Evolutionary conservation across 2,888 invertebrate genomes (phyloP), one percentile per base, ranked within the genome.

Genomic region (Trypoxylon attenuatum): DNA sequence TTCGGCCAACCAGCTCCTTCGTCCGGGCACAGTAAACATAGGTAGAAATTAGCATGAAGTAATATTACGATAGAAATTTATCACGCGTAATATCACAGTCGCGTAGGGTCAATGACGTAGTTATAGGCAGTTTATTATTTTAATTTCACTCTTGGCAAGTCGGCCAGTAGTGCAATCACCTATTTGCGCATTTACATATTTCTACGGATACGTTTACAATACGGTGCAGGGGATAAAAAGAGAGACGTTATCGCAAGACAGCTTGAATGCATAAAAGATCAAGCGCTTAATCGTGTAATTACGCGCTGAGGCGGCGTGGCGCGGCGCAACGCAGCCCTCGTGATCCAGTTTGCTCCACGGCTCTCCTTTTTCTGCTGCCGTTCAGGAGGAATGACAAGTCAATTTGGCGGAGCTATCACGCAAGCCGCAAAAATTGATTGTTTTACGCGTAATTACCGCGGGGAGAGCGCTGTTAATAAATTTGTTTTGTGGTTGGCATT

Each of bases 251-350:
- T 57, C 62, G 27, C 18, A 18, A 29, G 46, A 23, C 41, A 47
- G 23, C 25, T 23, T 46, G 62, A 62, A 62, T 62, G 62, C 62
- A 62, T 62, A 62, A 62, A 57, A 62, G 57, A 62, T 62, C 49
- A 51, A 42, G 25, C 57, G 27, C 41, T 62, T 62, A 62, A 62
- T 62, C 47, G 51, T 39, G 43, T 50, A 61, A 61, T 61, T 51
- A 51, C 45, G 49, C 50, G 47, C 45, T 22, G 33, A 0, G 8
- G 3, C 39, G 23, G 18, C 47, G 25, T 18, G 22, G 38, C 10
- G 16, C 21, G 49, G 42, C 23, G 27, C 49, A 42, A 21, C 10
- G 10, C 25, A n/a, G n/a, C n/a, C 15, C 43, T 38, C 23, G 27
- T 33, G 19, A 25, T 2, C 10, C 15, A 10, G 15, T 6, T 2